Evolutionary conservation across 2,888 invertebrate genomes (phyloP).

Genomic region (Cistogaster globosa): DNA sequence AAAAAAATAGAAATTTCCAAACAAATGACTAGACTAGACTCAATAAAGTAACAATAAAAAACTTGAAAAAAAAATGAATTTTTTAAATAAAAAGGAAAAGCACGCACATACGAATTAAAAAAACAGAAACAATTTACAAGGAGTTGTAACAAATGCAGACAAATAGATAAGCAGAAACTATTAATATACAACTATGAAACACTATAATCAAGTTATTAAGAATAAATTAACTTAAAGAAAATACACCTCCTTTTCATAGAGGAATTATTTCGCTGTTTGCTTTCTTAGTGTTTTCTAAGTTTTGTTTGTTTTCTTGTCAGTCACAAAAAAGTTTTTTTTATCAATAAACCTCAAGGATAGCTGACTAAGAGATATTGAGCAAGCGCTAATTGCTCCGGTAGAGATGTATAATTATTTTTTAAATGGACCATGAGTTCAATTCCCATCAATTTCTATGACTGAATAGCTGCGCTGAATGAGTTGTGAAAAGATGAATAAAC

Average conservation of each 20-base stretch:
- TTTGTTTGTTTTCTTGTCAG: too few relatives aligned
- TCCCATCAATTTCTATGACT: too few relatives aligned
- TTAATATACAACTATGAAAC: not conserved
- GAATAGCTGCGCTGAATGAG: too few relatives aligned
- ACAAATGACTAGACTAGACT: constrained; percentile 20
- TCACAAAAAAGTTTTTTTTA: too few relatives aligned
- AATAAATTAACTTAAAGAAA: not conserved
- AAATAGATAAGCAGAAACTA: constrained; percentile 18
- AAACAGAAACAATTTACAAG: constrained; percentile 4
- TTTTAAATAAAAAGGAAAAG: not conserved
- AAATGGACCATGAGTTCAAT: too few relatives aligned
- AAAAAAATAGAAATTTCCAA: not conserved
- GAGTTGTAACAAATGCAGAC: not conserved
- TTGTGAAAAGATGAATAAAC: too few relatives aligned
- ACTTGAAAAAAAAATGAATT: not conserved
- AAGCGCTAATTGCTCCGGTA: too few relatives aligned
- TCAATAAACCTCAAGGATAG: too few relatives aligned
- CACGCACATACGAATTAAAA: constrained; percentile 17
- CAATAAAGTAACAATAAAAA: constrained; percentile 12
- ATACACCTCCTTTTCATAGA: not conserved
- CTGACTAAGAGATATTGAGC: too few relatives aligned
- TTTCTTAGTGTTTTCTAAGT: too few relatives aligned
- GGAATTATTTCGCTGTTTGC: not conserved
- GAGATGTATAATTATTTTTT: too few relatives aligned
- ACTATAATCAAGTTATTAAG: not conserved